Conservation (phyloP, 2,797 vertebrate species). For the Periparus ater region DNA sequence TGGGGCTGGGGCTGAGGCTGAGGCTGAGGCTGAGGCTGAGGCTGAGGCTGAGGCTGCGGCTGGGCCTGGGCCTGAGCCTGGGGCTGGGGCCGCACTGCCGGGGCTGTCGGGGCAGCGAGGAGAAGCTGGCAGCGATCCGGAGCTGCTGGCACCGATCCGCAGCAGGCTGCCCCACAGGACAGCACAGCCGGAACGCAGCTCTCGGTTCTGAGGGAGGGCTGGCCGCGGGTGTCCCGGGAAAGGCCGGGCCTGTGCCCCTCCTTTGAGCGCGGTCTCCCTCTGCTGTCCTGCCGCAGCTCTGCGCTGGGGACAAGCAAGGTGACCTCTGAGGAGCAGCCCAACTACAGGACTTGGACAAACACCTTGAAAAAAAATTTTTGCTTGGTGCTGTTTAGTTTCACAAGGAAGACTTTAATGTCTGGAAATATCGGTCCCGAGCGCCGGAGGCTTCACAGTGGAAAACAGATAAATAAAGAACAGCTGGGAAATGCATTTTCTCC, state of each 20-base stretch:
- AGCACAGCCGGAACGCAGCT: background rate
- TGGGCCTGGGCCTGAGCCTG: too few species aligned
- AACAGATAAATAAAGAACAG: background rate
- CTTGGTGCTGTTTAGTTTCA: background rate
- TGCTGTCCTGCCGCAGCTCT: slow-evolving; percentile 13
- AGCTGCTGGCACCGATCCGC: background rate
- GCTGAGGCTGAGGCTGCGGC: too few species aligned
- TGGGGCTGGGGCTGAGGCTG: too few species aligned
- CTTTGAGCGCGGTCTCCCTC: slow-evolving; percentile 47
- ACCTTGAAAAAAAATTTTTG: background rate
- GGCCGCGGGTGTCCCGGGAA: background rate
- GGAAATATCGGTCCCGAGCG: background rate
- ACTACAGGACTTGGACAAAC: background rate
- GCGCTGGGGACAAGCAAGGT: background rate
- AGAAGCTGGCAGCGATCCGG: too few species aligned
- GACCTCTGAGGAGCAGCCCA: background rate
- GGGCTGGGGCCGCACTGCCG: too few species aligned
- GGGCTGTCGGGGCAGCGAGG: too few species aligned
- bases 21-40: too few species aligned
- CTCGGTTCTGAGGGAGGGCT: background rate
- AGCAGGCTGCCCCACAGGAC: background rate
- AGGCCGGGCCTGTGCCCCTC: background rate
- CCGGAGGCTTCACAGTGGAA: background rate
- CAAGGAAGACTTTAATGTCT: background rate
- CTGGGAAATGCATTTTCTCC: background rate